Base-by-base conservation (phyloP, 2,797 vertebrate species). In the Sparidentex hasta region DNA sequence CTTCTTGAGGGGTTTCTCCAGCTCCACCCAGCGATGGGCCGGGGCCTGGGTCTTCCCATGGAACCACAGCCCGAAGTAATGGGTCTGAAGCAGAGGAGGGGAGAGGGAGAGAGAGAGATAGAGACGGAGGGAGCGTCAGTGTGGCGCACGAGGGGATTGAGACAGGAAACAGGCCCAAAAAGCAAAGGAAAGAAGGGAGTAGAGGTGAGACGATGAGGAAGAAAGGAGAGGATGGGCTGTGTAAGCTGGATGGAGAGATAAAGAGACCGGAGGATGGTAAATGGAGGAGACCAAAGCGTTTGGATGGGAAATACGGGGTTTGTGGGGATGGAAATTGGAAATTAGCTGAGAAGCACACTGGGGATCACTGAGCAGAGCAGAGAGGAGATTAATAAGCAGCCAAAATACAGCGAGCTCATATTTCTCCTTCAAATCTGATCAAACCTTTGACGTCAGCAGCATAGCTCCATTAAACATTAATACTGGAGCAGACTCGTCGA, bases 1-100 rank as follows among this genome's bases (percentile, higher is more conserved):
- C 90, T 99, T 99, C 95, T 98, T 99, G 86, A 99, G 95, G 27
- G 98, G 96, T 66, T 99, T 99, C 94, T 99, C 98, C 88, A 98
- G 94, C 94, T 99, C 98, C 89, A 99, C 98, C 98, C 98, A 99
- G 92, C 98, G 96, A 70, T 96, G 95, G 77, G 96, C 95, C 64
- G 93, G 94, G 50, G 90, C 68, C 86, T 97, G 97, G 87, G 88
- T 95, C 94, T 99, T 99, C 82, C 96, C 97, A 68, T 98, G 96
- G 94, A 98, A 99, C 97, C 97, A 99, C 81, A 99, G 96, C 80
- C 98, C 98, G 0, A 99, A 99, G 94, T 96, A 99, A 92, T 97
- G 96, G 0, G 97, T 98, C 97, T 99, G 87, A 14, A 78, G 52
- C 16, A 14, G 1, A 23, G 74, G n/a, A 25, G 50, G 75, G 29